Base-by-base conservation (phyloP, 2,797 vertebrate species). In the Crax fasciolata region DNA sequence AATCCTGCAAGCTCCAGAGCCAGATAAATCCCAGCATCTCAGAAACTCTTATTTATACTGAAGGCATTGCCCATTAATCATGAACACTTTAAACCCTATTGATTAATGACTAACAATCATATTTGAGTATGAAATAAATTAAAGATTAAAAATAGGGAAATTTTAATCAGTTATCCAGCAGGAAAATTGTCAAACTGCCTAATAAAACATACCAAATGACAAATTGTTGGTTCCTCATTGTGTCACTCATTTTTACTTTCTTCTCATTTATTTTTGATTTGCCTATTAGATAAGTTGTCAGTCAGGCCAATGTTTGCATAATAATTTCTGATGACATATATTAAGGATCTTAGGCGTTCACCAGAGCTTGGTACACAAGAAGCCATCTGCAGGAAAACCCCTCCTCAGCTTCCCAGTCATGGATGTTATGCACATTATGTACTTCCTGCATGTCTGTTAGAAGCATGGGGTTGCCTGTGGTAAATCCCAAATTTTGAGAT, bases 71-170 rank as follows among this genome's bases (percentile, higher is more conserved):
- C 41, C 43, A 87, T 96, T 89, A 85, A 94, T 91, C 89, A 84
- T 24, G 39, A 70, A 41, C 19, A 58, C 28, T 92, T 92, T 88
- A 92, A 86, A 70, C 43, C 86, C 66, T 85, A 80, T 52, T 94
- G 87, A 87, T 89, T 93, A 94, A 96, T 92, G 62, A 73, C 51
- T 83, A 91, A 81, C 38, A 68, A 75, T 93, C 91, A 67, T 92
- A 82, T 87, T 61, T 85, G 71, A 93, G 61, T 80, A 85, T 58
- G 57, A 95, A 96, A 95, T 48, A 84, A 90, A 94, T 87, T 59
- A 91, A 90, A 90, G 74, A 90, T 89, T 93, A 79, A 94, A 95
- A 95, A 82, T 72, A 84, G 66, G 44, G 51, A 89, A 90, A 84
- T 78, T 92, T 78, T 79, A 87, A 92, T 95, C 89, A 72, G 83